A percentile compares a stretch with the other conserved stretches of the same genome.
Conservation (phyloP, 2,797 vertebrate species). For the Scarus forsteni region DNA sequence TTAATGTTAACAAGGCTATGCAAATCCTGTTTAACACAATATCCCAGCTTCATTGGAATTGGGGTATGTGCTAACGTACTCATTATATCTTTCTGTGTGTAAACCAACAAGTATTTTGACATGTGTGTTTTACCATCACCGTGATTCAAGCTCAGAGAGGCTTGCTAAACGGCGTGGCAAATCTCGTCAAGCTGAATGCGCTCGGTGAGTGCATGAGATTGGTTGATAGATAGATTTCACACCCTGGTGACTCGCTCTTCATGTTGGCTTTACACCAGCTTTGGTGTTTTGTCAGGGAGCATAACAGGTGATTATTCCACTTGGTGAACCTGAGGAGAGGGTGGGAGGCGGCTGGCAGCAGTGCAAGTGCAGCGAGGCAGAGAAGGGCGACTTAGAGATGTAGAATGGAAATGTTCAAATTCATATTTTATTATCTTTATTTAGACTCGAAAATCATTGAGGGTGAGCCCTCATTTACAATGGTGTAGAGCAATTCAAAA, state of each 20-base stretch:
- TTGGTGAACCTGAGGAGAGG: constrained; percentile 33
- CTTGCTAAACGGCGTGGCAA: constrained; percentile 54
- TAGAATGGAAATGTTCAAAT: background rate
- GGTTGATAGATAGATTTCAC: constrained; percentile 77
- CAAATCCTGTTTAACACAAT: too few species aligned
- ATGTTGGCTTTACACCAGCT: constrained; percentile 60
- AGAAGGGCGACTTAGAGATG: background rate
- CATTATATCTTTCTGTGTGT: constrained; percentile 17
- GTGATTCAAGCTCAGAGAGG: constrained; percentile 35
- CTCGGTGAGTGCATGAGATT: constrained; percentile 53
- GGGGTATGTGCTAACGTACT: background rate
- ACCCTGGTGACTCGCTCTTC: constrained; percentile 61
- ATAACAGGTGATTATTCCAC: constrained; percentile 78
- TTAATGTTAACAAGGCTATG: too few species aligned
- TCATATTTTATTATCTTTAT: too few species aligned
- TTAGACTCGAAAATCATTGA: too few species aligned
- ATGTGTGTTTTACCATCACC: constrained; percentile 35
- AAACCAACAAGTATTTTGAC: constrained; percentile 23
- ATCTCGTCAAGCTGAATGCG: constrained; percentile 52
- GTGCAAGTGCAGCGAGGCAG: background rate
- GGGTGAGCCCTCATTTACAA: too few species aligned
- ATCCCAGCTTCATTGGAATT: too few species aligned
- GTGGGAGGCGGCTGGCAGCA: background rate
- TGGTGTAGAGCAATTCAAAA: too few species aligned
- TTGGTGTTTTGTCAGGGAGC: constrained; percentile 72